Conservation (phyloP, 2,888 invertebrate species). For the Furcula furcula region DNA sequence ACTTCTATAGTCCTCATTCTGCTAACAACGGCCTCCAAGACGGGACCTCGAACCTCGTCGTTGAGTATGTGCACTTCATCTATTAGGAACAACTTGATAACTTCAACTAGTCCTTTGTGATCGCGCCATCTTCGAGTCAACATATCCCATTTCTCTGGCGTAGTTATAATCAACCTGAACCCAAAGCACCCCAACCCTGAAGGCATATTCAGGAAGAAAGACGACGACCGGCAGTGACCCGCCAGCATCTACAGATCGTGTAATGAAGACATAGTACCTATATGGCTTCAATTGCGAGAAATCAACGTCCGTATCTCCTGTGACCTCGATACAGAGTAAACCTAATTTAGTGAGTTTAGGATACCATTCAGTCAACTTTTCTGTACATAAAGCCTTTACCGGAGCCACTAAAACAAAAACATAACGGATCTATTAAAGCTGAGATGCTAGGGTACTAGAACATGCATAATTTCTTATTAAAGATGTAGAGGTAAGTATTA, state of each 20-base stretch:
- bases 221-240: too few species aligned
- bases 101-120: conserved; percentile 82
- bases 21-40: conserved; percentile 89
- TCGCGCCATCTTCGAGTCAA: conserved; percentile 88
- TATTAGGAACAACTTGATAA: conserved; percentile 85
- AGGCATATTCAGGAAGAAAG: too few species aligned
- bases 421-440: conserved; percentile 2
- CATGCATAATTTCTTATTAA: too few species aligned
- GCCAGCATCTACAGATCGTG: too few species aligned
- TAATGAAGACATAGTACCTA: too few species aligned
- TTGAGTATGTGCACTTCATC: conserved; percentile 91
- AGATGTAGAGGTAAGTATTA: too few species aligned
- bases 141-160: conserved; percentile 94
- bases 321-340: conserved; percentile 85
- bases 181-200: too few species aligned
- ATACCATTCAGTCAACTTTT: conserved; percentile 87
- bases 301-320: conserved; percentile 89
- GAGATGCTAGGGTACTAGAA: too few species aligned
- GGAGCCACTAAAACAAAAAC: conserved; percentile 85
- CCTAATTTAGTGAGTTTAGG: conserved; percentile 84
- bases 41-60: conserved; percentile 87
- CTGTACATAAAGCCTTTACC: conserved; percentile 89
- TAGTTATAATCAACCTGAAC: conserved; percentile 87
- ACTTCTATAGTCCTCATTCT: conserved; percentile 89
- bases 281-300: conserved; percentile 70